Conservation (phyloP, 1,140 invertebrate species). For the Drosophila guanche region DNA sequence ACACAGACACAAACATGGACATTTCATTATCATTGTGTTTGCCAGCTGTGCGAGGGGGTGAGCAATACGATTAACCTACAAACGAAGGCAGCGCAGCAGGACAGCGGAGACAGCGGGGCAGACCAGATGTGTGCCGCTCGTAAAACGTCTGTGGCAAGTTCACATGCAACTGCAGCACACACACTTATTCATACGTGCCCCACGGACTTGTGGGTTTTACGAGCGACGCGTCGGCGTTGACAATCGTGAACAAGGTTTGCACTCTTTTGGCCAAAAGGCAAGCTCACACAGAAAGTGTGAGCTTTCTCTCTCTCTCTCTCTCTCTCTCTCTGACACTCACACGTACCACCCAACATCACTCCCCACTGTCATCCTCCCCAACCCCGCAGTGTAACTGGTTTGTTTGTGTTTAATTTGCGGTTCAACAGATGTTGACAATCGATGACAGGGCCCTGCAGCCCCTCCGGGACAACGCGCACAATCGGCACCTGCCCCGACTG, state of each 20-base stretch:
- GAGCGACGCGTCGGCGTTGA: slow-evolving; percentile 1
- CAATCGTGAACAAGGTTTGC: slow-evolving; percentile 10
- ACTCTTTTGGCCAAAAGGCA: slow-evolving; percentile 24
- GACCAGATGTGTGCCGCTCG: slow-evolving; percentile 23
- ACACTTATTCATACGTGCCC: slow-evolving; percentile 11
- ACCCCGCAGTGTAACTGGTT: slow-evolving; percentile 20
- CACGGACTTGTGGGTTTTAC: neutral
- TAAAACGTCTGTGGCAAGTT: slow-evolving; percentile 17
- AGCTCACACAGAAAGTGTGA: too few species aligned
- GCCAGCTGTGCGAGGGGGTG: slow-evolving; percentile 22
- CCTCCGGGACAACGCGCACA: slow-evolving; percentile 16
- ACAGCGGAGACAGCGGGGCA: neutral
- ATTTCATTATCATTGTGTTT: slow-evolving; percentile 43
- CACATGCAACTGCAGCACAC: slow-evolving; percentile 13
- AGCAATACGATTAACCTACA: slow-evolving; percentile 70
- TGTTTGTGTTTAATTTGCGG: slow-evolving; percentile 76
- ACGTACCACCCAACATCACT: too few species aligned
- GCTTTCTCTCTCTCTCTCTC: too few species aligned
- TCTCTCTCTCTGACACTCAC: too few species aligned
- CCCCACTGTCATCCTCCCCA: too few species aligned
- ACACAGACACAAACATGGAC: neutral
- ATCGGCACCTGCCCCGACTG: slow-evolving; percentile 26
- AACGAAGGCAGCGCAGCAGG: slow-evolving; percentile 23
- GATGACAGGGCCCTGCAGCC: slow-evolving; percentile 55
- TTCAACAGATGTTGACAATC: slow-evolving; percentile 69